Percentiles rank a stretch among this genome's conserved stretches.
phyloP scores from a whole-genome alignment of 2,888 invertebrate species.

The Nudaria mundana region DNA sequence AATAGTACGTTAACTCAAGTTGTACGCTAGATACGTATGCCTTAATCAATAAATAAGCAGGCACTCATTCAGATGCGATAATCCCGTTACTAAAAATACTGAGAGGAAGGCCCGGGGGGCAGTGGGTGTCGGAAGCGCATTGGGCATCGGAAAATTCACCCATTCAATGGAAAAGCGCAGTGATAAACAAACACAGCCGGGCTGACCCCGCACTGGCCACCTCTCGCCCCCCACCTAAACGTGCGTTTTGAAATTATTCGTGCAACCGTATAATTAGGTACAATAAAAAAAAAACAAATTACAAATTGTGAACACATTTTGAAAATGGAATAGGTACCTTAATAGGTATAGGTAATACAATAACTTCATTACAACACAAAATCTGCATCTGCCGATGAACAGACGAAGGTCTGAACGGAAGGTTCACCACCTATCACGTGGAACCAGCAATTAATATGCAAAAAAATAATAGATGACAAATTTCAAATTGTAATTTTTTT shows the following conservation, averaged over 20 bases:
- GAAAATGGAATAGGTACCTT: slow-evolving; percentile 17
- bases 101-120: slow-evolving; percentile 58
- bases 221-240: slow-evolving; percentile 49
- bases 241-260: slow-evolving; percentile 77
- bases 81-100: slow-evolving; percentile 79
- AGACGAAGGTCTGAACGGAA: too few species aligned
- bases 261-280: slow-evolving; percentile 56
- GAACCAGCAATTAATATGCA: too few species aligned
- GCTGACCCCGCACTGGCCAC: slow-evolving; percentile 59
- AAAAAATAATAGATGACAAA: too few species aligned
- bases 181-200: slow-evolving; percentile 78
- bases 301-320: slow-evolving; percentile 25
- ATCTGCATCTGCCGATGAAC: too few species aligned
- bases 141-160: slow-evolving; percentile 79
- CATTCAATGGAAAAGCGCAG: slow-evolving; percentile 78
- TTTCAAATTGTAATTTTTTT: slow-evolving; percentile 29
- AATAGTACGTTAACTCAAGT: background rate
- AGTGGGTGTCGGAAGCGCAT: slow-evolving; percentile 62
- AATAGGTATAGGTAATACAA: too few species aligned
- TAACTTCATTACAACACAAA: too few species aligned
- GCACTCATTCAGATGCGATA: slow-evolving; percentile 72
- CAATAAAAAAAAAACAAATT: too few species aligned
- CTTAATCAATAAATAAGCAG: slow-evolving; percentile 77
- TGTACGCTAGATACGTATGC: background rate
- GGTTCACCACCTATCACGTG: too few species aligned